These are phyloP conservation scores for Peromyscus polionotus DNA, from an alignment of 2,113 vertebrate genomes.

Conservation along the genomic window DNA sequence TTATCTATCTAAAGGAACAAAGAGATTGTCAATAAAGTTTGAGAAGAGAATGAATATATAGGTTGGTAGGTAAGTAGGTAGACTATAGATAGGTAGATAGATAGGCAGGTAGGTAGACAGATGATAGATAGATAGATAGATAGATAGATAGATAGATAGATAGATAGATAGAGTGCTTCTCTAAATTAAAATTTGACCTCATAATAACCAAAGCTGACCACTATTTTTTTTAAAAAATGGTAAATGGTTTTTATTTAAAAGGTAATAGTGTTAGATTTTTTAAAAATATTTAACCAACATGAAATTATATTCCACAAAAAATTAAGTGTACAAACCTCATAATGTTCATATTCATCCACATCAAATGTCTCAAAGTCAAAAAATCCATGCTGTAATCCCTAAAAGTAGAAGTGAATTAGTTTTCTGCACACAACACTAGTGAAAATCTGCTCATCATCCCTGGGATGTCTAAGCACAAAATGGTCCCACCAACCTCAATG, in stretches of 20 bases:
- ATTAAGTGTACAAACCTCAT: constrained; percentile 93
- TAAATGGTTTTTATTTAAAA: constrained; percentile 15
- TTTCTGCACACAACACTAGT: constrained; percentile 45
- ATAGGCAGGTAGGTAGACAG: background rate
- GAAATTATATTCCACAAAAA: constrained; percentile 25
- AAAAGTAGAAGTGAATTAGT: constrained; percentile 83
- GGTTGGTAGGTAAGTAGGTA: background rate
- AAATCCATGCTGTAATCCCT: constrained; percentile 97
- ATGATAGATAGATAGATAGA: background rate
- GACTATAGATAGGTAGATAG: background rate
- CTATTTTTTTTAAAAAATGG: background rate
- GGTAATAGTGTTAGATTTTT: background rate
- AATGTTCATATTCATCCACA: constrained; percentile 98
- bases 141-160: background rate
- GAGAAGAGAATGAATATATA: background rate
- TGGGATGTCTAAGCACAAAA: background rate
- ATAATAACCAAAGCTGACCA: constrained; percentile 32
- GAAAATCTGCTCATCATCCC: background rate
- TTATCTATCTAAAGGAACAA: background rate
- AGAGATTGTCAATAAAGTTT: background rate
- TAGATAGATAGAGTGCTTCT: background rate
- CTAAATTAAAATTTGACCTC: background rate
- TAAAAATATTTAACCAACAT: background rate
- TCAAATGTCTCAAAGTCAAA: constrained; percentile 98
- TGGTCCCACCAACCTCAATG: background rate